Base-by-base conservation (phyloP, 2,797 vertebrate species). In the Phataginus tricuspis region DNA sequence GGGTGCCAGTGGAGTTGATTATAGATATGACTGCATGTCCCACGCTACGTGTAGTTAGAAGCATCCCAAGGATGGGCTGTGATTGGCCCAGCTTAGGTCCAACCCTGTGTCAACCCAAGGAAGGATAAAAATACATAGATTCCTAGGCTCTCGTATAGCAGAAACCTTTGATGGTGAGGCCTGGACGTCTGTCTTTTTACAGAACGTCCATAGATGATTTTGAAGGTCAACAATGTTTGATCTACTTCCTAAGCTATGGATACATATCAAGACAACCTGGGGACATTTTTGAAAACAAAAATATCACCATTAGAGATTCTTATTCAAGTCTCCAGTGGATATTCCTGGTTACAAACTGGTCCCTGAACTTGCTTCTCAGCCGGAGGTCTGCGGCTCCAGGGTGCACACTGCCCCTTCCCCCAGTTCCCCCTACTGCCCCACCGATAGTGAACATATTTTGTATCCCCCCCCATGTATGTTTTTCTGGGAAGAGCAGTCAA, bases 351-450 rank as follows among this genome's bases (percentile, higher is more conserved):
- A 68, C 5, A 34, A 45, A 83, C 25, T 89, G 19, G 63, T 34
- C 49, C 31, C 85, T 79, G 39, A 74, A 74, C 25, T 91, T 27
- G 6, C 18, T 42, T 39, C 57, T 42, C n/a, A 27, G 34, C 31
- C 31, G 61, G 77, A 68, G 42, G 63, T 5, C 29, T 19, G 2
- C 0, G 10, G 19, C 39, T 37, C 34, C 25, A 57, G 49, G 64
- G 3, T 31, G 29, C 49, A 72, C 5, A 2, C 51, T 34, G 5
- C 1, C 14, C n/a, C 6, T 0, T 4, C 8, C 15, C 18, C 4
- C 45, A 45, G 45, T 45, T 11, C 45, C 45, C 10, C 45, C 45
- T 45, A 10, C 45, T 45, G 45, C 45, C 45, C 45, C 45, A 45
- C 45, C 10, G 18, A 31, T 3, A 23, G 4, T 14, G 14, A 25